phyloP scores from a whole-genome alignment of 30 jellyfish, hydroid and myxozoan genomes.

The Turritopsis rubra region DNA sequence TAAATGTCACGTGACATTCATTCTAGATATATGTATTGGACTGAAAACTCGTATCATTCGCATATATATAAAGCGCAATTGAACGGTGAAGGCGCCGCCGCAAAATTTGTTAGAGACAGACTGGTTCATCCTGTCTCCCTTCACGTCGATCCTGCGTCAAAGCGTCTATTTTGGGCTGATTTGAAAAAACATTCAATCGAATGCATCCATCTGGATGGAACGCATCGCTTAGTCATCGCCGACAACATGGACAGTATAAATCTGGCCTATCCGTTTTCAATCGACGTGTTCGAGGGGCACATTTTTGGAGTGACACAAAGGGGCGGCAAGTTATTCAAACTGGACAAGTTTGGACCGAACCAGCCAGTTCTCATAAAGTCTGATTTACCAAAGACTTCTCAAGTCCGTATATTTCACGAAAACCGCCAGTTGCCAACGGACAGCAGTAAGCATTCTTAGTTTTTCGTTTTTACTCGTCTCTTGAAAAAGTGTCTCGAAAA shows the following conservation, averaged over 20 bases:
- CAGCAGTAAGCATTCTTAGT: slow-evolving; percentile 9
- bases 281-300: slow-evolving; percentile 72
- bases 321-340: slow-evolving; percentile 47
- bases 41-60: slow-evolving; percentile 43
- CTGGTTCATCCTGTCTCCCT: slow-evolving; percentile 79
- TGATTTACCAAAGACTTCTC: slow-evolving; percentile 29
- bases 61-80: slow-evolving; percentile 66
- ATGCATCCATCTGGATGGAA: slow-evolving; percentile 64
- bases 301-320: slow-evolving; percentile 62
- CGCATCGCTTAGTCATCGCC: slow-evolving; percentile 41
- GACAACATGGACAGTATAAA: slow-evolving; percentile 19
- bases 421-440: slow-evolving; percentile 45
- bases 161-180: slow-evolving; percentile 91
- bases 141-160: slow-evolving; percentile 67
- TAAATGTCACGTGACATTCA: background rate
- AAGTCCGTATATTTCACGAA: slow-evolving; percentile 46
- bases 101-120: slow-evolving; percentile 44
- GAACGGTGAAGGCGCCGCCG: slow-evolving; percentile 54
- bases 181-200: slow-evolving; percentile 63
- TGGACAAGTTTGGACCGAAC: slow-evolving; percentile 66
- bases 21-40: slow-evolving; percentile 61
- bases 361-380: slow-evolving; percentile 32
- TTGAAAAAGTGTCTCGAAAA: background rate
- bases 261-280: slow-evolving; percentile 51
- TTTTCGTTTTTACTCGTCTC: background rate